A percentile compares a stretch with the other conserved stretches of the same genome.
Evolutionary conservation across 2,888 invertebrate species (phyloP).

Genomic region (Heliconius cydno): DNA sequence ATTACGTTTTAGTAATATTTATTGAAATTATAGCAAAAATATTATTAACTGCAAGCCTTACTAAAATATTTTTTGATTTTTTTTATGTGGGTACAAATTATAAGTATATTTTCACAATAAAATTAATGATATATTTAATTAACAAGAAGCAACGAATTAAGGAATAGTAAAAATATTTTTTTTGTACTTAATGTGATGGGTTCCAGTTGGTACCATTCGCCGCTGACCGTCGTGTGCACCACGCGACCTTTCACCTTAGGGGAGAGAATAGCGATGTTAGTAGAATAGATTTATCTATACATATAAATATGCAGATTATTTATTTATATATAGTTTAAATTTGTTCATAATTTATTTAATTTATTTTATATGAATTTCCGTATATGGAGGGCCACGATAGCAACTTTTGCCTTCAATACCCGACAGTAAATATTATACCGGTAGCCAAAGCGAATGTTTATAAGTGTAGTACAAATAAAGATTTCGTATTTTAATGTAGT

Average conservation of each 20-base stretch:
- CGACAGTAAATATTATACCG: constrained; percentile 9
- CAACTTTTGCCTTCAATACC: not conserved
- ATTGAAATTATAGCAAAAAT: too few species aligned
- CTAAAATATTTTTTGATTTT: not conserved
- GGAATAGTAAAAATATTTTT: constrained; percentile 22
- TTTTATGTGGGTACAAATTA: not conserved
- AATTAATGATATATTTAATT: not conserved
- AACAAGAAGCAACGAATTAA: not conserved
- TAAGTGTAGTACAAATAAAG: constrained; percentile 41
- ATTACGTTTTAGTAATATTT: too few species aligned
- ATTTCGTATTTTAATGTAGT: constrained; percentile 37
- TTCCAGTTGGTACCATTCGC: constrained; percentile 77
- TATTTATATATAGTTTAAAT: not conserved
- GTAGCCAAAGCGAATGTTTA: constrained; percentile 21
- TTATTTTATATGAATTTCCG: not conserved
- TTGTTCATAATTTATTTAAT: not conserved
- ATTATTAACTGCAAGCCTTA: not conserved
- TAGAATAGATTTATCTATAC: constrained; percentile 2
- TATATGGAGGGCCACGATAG: not conserved
- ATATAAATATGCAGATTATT: not conserved
- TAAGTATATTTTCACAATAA: not conserved
- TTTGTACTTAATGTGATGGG: constrained; percentile 49
- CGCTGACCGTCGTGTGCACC: constrained; percentile 78
- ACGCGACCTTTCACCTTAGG: constrained; percentile 79
- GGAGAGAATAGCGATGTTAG: constrained; percentile 55